These are phyloP conservation scores for Anagrus nilaparvatae DNA, from an alignment of 1,140 invertebrate species.

Conservation along the genomic window DNA sequence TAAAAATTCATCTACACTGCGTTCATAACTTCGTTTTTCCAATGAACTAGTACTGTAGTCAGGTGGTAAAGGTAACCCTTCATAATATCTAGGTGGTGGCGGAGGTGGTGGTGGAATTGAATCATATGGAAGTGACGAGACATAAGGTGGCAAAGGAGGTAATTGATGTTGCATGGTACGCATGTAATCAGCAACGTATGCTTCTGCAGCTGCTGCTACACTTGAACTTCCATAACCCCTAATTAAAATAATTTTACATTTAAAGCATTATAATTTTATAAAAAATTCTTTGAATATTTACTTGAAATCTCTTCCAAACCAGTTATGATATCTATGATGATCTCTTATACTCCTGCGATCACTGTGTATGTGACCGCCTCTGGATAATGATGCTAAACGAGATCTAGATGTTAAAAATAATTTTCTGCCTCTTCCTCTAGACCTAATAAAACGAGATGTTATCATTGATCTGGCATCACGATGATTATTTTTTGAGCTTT, in stretches of 20 bases:
- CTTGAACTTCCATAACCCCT: constrained; percentile 36
- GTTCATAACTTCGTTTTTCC: constrained; percentile 73
- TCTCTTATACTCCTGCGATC: constrained; percentile 35
- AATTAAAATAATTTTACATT: not conserved
- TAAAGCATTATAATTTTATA: not conserved
- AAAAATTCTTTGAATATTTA: constrained; percentile 31
- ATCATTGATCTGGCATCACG: constrained; percentile 42
- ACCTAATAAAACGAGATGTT: constrained; percentile 40
- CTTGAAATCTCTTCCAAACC: constrained; percentile 34
- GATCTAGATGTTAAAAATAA: constrained; percentile 39
- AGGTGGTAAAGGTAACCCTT: constrained; percentile 56
- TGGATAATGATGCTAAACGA: constrained; percentile 37
- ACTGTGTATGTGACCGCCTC: constrained; percentile 27
- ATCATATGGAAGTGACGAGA: constrained; percentile 59
- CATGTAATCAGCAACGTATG: constrained; percentile 69
- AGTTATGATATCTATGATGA: constrained; percentile 32
- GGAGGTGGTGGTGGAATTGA: constrained; percentile 60
- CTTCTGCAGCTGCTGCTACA: constrained; percentile 58
- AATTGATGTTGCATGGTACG: constrained; percentile 69
- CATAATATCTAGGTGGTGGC: constrained; percentile 65
- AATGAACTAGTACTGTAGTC: constrained; percentile 48
- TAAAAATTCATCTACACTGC: constrained; percentile 83
- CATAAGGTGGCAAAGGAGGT: constrained; percentile 59
- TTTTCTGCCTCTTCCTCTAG: constrained; percentile 40
- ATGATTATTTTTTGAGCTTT: constrained; percentile 41